A percentile compares a stretch with the other conserved stretches of the same genome.
Evolutionary conservation across 2,797 vertebrate genomes (phyloP).

Genomic region (Hafferia zeledoni): DNA sequence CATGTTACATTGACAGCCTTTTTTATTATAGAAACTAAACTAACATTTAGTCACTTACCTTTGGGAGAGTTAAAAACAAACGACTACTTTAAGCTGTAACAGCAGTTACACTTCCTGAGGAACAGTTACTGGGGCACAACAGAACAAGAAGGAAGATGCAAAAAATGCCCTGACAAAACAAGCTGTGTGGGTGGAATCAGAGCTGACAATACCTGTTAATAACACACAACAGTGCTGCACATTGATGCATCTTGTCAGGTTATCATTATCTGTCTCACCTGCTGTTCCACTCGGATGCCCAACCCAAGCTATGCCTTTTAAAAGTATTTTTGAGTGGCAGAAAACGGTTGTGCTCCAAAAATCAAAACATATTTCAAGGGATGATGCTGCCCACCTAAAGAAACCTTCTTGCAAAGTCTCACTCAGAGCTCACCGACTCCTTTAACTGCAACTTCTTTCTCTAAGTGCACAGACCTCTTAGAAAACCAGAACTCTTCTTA

Average conservation of each 20-base stretch:
- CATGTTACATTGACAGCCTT: neutral
- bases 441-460: neutral
- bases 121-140: neutral
- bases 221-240: neutral
- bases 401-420: neutral
- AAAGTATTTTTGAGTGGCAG: neutral
- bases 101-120: neutral
- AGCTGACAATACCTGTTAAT: neutral
- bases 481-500: neutral
- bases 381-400: neutral
- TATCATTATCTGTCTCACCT: neutral
- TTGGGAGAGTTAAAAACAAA: neutral
- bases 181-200: neutral
- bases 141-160: neutral
- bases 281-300: neutral
- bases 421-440: fast-evolving
- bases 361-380: neutral
- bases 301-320: neutral
- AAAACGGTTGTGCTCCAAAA: neutral
- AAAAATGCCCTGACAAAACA: neutral
- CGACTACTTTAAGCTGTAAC: neutral
- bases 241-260: neutral
- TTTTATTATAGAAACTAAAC: neutral
- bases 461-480: neutral
- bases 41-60: neutral